Percentiles rank a stretch among this genome's conserved stretches.
Conservation (phyloP, 1,140 invertebrate species). For the Choristoneura fumiferana region DNA sequence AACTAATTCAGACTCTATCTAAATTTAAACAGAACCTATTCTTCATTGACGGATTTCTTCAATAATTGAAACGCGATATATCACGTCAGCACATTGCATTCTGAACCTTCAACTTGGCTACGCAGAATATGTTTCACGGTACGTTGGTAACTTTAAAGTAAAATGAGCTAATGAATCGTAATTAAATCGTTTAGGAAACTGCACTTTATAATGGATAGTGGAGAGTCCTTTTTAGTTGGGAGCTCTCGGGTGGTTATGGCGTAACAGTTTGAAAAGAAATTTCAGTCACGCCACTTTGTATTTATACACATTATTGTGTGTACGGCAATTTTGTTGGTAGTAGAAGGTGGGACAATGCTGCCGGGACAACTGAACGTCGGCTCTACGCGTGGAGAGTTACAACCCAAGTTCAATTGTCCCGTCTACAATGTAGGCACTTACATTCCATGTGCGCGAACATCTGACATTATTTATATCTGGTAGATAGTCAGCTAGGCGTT, state of each 20-base stretch:
- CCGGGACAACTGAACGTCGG: slow-evolving; percentile 23
- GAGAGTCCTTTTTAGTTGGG: slow-evolving; percentile 49
- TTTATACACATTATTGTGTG: slow-evolving; percentile 40
- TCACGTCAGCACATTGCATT: slow-evolving; percentile 42
- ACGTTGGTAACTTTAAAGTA: slow-evolving; percentile 29
- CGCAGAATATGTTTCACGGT: slow-evolving; percentile 44
- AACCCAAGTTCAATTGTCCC: slow-evolving; percentile 27
- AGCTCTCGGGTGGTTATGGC: slow-evolving; percentile 36
- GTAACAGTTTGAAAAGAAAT: slow-evolving; percentile 48
- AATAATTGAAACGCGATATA: slow-evolving; percentile 62
- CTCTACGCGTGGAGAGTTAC: slow-evolving; percentile 30
- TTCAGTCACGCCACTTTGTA: slow-evolving; percentile 62
- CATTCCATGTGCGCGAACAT: slow-evolving; percentile 40
- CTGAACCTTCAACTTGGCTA: slow-evolving; percentile 41
- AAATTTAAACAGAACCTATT: slow-evolving; percentile 41
- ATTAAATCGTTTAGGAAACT: slow-evolving; percentile 45
- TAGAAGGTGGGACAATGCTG: slow-evolving; percentile 38
- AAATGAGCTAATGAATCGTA: slow-evolving; percentile 48
- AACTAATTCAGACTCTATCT: slow-evolving; percentile 43
- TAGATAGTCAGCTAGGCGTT: slow-evolving; percentile 57
- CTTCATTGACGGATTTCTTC: slow-evolving; percentile 40
- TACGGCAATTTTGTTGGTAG: slow-evolving; percentile 32
- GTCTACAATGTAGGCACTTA: too few relatives aligned
- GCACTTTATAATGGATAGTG: slow-evolving; percentile 40
- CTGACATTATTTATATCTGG: slow-evolving; percentile 67